A percentile compares a stretch with the other conserved stretches of the same genome.
These are phyloP conservation scores for Hemichromis elongatus DNA, from an alignment of 2,113 vertebrate genomes.

Conservation along the genomic window DNA sequence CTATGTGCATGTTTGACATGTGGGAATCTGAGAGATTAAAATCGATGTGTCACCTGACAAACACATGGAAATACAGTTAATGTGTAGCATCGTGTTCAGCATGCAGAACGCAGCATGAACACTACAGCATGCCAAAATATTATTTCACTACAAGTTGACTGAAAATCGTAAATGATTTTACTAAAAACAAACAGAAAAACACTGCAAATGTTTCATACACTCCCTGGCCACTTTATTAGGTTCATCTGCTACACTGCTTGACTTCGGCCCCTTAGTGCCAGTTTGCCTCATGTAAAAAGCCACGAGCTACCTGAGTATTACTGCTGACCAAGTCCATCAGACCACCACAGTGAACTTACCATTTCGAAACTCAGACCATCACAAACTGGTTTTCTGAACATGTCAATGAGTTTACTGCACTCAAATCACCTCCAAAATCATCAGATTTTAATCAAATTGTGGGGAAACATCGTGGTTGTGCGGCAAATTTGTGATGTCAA, in stretches of 20 bases:
- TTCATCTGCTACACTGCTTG: not conserved
- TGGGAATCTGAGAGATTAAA: not conserved
- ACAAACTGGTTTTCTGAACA: too few species aligned
- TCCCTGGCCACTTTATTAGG: not conserved
- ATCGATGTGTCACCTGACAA: fast-evolving
- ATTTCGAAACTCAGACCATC: not conserved
- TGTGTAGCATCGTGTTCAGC: not conserved
- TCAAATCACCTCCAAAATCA: not conserved
- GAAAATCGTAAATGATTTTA: fast-evolving
- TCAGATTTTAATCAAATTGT: fast-evolving
- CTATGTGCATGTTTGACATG: not conserved
- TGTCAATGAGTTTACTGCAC: not conserved
- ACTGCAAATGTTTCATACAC: not conserved
- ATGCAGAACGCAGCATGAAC: fast-evolving
- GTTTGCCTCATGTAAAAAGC: not conserved
- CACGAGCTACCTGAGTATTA: not conserved
- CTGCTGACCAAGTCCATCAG: not conserved
- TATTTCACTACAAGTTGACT: not conserved
- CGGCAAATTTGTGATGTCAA: not conserved
- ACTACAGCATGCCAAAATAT: not conserved
- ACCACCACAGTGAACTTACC: fast-evolving
- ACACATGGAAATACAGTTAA: not conserved
- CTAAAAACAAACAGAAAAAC: not conserved
- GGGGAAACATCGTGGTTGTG: not conserved
- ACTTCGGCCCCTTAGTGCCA: not conserved